A percentile compares a stretch with the other conserved stretches of the same genome.
These are phyloP conservation scores for Drosophila parabipectinata DNA, from an alignment of 1,140 invertebrate genomes.

Conservation along the genomic window DNA sequence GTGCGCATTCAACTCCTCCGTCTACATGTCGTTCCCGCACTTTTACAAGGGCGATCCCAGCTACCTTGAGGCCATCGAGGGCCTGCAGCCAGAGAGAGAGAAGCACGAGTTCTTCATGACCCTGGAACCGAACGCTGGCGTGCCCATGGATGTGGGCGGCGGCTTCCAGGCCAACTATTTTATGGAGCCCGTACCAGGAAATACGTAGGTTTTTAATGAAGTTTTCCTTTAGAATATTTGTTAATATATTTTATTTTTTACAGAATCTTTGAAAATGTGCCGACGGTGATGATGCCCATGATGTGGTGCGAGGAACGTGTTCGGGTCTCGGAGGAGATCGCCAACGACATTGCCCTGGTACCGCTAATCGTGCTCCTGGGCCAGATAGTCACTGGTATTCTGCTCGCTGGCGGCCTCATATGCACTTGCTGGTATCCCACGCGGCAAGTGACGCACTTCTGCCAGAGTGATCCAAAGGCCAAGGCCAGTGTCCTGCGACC, in stretches of 20 bases:
- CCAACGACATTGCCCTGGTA: slow-evolving; percentile 70
- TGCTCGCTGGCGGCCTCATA: slow-evolving; percentile 70
- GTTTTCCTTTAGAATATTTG: background rate
- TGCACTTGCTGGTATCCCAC: slow-evolving; percentile 81
- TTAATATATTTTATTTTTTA: slow-evolving; percentile 48
- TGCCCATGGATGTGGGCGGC: slow-evolving; percentile 90
- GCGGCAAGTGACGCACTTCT: slow-evolving; percentile 63
- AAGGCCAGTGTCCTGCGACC: slow-evolving; percentile 61
- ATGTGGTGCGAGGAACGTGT: slow-evolving; percentile 91
- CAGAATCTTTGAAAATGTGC: slow-evolving; percentile 88
- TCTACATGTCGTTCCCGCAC: slow-evolving; percentile 93
- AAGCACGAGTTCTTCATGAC: slow-evolving; percentile 89
- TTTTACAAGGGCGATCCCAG: slow-evolving; percentile 91
- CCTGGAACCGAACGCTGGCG: slow-evolving; percentile 90
- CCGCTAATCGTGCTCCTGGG: slow-evolving; percentile 70
- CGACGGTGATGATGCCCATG: slow-evolving; percentile 89
- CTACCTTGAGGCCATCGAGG: slow-evolving; percentile 87
- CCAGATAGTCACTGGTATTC: slow-evolving; percentile 70
- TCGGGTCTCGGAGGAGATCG: slow-evolving; percentile 85
- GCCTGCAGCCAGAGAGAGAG: slow-evolving; percentile 88
- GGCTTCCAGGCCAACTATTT: slow-evolving; percentile 91
- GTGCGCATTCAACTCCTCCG: slow-evolving; percentile 89
- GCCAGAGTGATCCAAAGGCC: slow-evolving; percentile 70
- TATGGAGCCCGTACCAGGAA: slow-evolving; percentile 86
- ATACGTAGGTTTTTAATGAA: slow-evolving; percentile 86